phyloP scores from a whole-genome alignment of 2,888 invertebrate species.

The Philhelius pedissequus region DNA sequence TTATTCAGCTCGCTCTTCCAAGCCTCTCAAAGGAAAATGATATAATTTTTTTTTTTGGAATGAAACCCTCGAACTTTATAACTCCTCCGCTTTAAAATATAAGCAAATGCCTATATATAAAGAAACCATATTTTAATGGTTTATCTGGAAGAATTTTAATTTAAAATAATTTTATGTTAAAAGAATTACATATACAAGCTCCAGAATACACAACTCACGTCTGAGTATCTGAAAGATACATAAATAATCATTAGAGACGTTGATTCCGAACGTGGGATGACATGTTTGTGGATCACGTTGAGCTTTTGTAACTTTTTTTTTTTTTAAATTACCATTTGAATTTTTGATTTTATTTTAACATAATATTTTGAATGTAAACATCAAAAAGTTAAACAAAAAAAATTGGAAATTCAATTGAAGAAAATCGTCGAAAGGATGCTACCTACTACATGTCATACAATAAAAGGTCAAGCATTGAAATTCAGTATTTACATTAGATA shows the following conservation, averaged over 20 bases:
- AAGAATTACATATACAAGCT: constrained; percentile 19
- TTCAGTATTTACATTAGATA: not conserved
- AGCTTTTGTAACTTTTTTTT: not conserved
- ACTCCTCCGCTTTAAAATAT: not conserved
- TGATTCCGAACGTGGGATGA: constrained; percentile 4
- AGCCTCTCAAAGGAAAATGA: not conserved
- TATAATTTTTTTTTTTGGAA: not conserved
- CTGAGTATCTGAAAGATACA: not conserved
- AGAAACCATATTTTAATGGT: constrained; percentile 54
- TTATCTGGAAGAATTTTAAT: constrained; percentile 53
- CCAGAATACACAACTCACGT: constrained; percentile 18
- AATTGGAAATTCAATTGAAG: not conserved
- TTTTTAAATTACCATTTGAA: not conserved
- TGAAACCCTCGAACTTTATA: not conserved
- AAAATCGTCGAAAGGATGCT: not conserved
- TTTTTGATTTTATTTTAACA: not conserved
- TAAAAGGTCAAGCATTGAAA: not conserved
- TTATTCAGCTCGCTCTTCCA: not conserved
- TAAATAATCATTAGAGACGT: constrained; percentile 6
- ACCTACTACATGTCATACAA: not conserved
- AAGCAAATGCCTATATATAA: not conserved
- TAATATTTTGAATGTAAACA: not conserved
- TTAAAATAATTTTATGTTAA: constrained; percentile 45
- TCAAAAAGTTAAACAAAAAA: not conserved
- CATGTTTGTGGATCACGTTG: not conserved